Evolutionary conservation across 2,888 invertebrate genomes (phyloP).

Genomic region (Endomychus coccineus): DNA sequence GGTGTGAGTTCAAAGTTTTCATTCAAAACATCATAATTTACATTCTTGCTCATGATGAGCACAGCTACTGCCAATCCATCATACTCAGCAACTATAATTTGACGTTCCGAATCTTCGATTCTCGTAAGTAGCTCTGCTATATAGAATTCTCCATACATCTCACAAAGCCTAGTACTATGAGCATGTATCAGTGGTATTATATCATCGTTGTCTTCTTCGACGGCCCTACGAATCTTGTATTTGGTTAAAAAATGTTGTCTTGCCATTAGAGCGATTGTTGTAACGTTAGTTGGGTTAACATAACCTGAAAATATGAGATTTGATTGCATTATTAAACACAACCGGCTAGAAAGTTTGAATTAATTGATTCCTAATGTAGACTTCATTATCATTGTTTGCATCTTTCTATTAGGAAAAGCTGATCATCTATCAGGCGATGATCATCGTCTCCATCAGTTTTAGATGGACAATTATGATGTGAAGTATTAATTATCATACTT

Average conservation of each 20-base stretch:
- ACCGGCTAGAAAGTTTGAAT: no score
- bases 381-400: no score
- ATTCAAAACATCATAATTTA: slow-evolving; percentile 53
- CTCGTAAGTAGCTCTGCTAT: slow-evolving; percentile 58
- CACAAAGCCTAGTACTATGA: no score
- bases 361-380: no score
- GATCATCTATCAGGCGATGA: no score
- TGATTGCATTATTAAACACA: no score
- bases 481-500: no score
- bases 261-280: not conserved
- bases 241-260: not conserved
- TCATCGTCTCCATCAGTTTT: no score
- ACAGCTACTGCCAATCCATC: slow-evolving; percentile 48
- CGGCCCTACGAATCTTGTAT: not conserved
- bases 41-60: slow-evolving; percentile 52
- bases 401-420: no score
- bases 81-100: slow-evolving; percentile 55
- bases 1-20: slow-evolving; percentile 54
- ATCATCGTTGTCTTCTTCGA: slow-evolving; percentile 1
- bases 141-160: slow-evolving; percentile 57
- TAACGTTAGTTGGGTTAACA: not conserved
- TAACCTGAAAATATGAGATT: not conserved
- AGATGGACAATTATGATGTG: no score
- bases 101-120: slow-evolving; percentile 39
- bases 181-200: slow-evolving; percentile 4